These are phyloP conservation scores for Hylaea fasciaria DNA, from an alignment of 2,888 invertebrate species.

Conservation along the genomic window DNA sequence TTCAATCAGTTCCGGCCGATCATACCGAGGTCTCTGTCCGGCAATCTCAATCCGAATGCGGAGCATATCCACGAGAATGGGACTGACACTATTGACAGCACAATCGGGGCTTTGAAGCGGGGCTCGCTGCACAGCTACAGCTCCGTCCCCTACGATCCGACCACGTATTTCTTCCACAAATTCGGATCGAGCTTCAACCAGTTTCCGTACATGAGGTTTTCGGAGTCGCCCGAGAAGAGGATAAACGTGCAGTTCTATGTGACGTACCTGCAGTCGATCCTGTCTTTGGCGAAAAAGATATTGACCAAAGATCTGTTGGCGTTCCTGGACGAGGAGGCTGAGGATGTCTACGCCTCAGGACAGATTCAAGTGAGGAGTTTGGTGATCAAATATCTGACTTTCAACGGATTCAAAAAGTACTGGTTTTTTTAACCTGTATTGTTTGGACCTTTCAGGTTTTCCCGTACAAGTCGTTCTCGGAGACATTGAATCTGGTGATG, in stretches of 20 bases:
- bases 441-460: slow-evolving; percentile 85
- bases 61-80: slow-evolving; percentile 77
- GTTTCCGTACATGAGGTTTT: slow-evolving; percentile 92
- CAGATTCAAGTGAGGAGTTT: slow-evolving; percentile 82
- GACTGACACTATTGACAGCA: slow-evolving; percentile 65
- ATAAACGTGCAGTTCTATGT: slow-evolving; percentile 89
- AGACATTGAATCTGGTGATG: slow-evolving; percentile 96
- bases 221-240: slow-evolving; percentile 89
- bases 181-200: slow-evolving; percentile 97
- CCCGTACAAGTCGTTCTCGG: slow-evolving; percentile 97
- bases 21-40: slow-evolving; percentile 95
- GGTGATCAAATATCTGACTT: too few species aligned
- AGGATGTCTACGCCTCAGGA: slow-evolving; percentile 90
- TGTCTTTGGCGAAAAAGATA: slow-evolving; percentile 92
- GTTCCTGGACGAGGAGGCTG: slow-evolving; percentile 93
- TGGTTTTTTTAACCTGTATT: neutral
- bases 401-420: too few species aligned
- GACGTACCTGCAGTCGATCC: slow-evolving; percentile 91
- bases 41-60: slow-evolving; percentile 89
- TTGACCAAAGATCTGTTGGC: slow-evolving; percentile 92
- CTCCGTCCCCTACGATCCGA: slow-evolving; percentile 91
- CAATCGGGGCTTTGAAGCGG: slow-evolving; percentile 68
- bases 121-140: slow-evolving; percentile 85
- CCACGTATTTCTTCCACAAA: slow-evolving; percentile 94
- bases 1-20: slow-evolving; percentile 93